phyloP scores from a whole-genome alignment of 2,113 vertebrate species.

The Anseranas semipalmata region DNA sequence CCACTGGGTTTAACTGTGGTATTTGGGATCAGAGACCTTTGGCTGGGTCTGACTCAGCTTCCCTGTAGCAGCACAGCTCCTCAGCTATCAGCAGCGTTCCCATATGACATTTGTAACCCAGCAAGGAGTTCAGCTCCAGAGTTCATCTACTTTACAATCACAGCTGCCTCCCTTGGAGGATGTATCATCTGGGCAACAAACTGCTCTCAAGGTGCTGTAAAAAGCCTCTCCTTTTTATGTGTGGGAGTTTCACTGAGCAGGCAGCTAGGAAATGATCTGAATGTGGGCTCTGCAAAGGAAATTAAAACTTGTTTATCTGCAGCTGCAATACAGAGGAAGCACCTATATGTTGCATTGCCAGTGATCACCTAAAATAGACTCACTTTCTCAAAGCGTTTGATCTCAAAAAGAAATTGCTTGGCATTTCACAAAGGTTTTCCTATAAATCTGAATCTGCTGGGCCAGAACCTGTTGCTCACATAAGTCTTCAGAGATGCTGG shows the following conservation, averaged over 20 bases:
- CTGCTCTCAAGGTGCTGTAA: background rate
- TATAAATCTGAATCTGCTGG: background rate
- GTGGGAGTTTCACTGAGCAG: slow-evolving; percentile 2
- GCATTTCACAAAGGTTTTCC: background rate
- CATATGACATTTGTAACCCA: background rate
- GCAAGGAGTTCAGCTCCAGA: background rate
- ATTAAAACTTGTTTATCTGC: background rate
- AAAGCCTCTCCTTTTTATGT: background rate
- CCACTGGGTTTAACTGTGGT: background rate
- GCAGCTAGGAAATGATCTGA: background rate
- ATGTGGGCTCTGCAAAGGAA: background rate
- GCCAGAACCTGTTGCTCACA: background rate
- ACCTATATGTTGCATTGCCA: background rate
- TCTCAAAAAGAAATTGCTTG: background rate
- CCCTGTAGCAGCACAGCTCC: rapidly evolving
- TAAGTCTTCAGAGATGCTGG: background rate
- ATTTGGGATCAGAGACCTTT: background rate
- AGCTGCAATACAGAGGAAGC: slow-evolving; percentile 13
- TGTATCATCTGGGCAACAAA: slow-evolving; percentile 39
- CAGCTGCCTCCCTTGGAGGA: background rate
- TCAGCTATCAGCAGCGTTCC: background rate
- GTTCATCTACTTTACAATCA: background rate
- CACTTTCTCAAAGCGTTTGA: background rate
- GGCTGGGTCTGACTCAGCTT: background rate
- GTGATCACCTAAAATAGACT: background rate